phyloP scores from a whole-genome alignment of 2,797 vertebrate genomes.

The Danio aesculapii region DNA sequence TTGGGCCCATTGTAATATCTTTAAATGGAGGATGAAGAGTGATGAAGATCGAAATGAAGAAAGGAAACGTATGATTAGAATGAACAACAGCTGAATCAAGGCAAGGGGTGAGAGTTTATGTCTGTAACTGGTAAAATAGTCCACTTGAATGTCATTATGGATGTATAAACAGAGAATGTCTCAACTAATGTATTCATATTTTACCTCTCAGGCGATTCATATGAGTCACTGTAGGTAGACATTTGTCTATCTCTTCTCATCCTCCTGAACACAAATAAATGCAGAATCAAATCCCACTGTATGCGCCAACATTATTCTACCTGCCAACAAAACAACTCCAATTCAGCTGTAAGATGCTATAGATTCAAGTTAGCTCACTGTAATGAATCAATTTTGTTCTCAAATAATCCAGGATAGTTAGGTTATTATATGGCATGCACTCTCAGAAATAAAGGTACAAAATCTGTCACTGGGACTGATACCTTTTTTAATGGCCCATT shows the following conservation, averaged over 20 bases:
- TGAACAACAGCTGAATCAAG: conserved; percentile 10
- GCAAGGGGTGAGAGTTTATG: not conserved
- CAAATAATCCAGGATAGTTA: not conserved
- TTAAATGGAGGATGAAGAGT: conserved; percentile 56
- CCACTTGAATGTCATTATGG: not conserved
- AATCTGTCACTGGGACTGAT: too few species aligned
- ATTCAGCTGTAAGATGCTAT: not conserved
- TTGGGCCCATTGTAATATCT: conserved; percentile 85
- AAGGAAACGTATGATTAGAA: conserved; percentile 41
- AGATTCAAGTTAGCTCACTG: not conserved
- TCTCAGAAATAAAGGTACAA: too few species aligned
- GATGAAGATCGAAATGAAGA: conserved; percentile 35
- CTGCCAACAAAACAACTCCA: not conserved
- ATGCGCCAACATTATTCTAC: not conserved
- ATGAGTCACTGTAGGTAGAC: conserved; percentile 59
- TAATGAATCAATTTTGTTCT: not conserved
- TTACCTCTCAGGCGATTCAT: conserved; percentile 66
- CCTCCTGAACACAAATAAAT: conserved; percentile 75
- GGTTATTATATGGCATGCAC: not conserved
- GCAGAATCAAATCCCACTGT: conserved; percentile 45
- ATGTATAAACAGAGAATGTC: conserved; percentile 4
- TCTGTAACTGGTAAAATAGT: conserved; percentile 6
- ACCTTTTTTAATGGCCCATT: too few species aligned
- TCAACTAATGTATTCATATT: not conserved
- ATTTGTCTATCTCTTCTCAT: conserved; percentile 80